These are phyloP conservation scores for Barbus barbus DNA, from an alignment of 2,113 vertebrate species.

Conservation along the genomic window DNA sequence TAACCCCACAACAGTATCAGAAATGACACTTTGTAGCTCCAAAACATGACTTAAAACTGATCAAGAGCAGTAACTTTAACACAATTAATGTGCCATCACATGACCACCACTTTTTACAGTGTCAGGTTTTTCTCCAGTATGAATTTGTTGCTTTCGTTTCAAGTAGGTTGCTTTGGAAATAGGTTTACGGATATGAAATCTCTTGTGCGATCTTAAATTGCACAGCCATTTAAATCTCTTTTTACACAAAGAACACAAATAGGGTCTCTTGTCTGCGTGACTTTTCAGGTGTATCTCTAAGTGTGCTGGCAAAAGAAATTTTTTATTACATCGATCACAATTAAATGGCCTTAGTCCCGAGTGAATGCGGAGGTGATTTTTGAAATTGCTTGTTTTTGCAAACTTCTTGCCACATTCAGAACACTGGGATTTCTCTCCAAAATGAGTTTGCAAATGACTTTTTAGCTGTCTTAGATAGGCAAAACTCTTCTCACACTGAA, in stretches of 20 bases:
- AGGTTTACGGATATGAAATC: background rate
- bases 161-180: background rate
- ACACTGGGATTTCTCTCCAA: conserved; percentile 1
- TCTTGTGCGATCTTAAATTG: background rate
- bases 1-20: background rate
- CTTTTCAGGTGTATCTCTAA: conserved; percentile 6
- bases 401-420: conserved; percentile 7
- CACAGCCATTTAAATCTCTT: conserved; percentile 14
- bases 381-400: background rate
- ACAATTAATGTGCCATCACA: background rate
- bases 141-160: background rate
- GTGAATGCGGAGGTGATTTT: conserved; percentile 2
- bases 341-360: background rate
- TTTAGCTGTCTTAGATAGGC: conserved; percentile 7
- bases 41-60: background rate
- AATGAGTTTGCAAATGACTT: conserved; percentile 3
- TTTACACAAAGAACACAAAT: background rate
- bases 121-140: background rate
- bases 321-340: background rate
- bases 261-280: background rate
- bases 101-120: background rate
- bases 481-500: conserved; percentile 12
- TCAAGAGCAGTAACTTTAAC: background rate
- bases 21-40: background rate
- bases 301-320: background rate